Conservation (phyloP, 2,113 vertebrate genomes). For the Lampris incognitus region DNA sequence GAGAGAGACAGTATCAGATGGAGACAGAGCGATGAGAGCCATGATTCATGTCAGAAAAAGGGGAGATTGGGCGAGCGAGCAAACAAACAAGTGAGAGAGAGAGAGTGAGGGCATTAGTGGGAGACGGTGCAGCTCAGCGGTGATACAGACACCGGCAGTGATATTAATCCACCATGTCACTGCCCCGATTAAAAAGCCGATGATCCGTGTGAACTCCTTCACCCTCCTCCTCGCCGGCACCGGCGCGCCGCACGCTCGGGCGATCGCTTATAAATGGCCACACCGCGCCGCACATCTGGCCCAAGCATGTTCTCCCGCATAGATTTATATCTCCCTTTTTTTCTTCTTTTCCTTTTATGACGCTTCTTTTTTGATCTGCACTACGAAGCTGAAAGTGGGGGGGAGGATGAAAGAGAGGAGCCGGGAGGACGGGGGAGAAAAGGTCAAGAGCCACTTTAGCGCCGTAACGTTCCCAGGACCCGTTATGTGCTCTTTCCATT, state of each 20-base stretch:
- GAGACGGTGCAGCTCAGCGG: not conserved
- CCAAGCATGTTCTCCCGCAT: conserved; percentile 3
- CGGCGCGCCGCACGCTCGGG: not conserved
- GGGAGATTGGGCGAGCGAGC: not conserved
- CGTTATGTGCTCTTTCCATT: not conserved
- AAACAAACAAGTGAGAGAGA: not conserved
- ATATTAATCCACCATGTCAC: not conserved
- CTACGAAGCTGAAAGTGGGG: not conserved
- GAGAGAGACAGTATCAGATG: no score
- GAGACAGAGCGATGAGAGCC: no score
- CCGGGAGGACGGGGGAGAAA: not conserved
- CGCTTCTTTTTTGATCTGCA: conserved; percentile 19
- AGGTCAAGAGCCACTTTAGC: conserved; percentile 29
- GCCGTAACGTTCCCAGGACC: not conserved
- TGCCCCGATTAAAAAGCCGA: not conserved
- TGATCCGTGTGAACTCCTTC: conserved; percentile 17
- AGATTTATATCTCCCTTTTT: not conserved
- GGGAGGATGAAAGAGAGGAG: conserved; percentile 3
- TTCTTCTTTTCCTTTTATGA: not conserved
- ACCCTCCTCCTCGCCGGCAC: not conserved
- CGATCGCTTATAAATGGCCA: not conserved
- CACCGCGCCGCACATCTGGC: conserved; percentile 12
- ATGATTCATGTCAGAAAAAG: not conserved
- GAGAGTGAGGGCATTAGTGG: not conserved
- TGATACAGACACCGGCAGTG: not conserved